These are phyloP conservation scores for Frankliniella intonsa DNA, from an alignment of 2,888 invertebrate genomes.

Conservation along the genomic window DNA sequence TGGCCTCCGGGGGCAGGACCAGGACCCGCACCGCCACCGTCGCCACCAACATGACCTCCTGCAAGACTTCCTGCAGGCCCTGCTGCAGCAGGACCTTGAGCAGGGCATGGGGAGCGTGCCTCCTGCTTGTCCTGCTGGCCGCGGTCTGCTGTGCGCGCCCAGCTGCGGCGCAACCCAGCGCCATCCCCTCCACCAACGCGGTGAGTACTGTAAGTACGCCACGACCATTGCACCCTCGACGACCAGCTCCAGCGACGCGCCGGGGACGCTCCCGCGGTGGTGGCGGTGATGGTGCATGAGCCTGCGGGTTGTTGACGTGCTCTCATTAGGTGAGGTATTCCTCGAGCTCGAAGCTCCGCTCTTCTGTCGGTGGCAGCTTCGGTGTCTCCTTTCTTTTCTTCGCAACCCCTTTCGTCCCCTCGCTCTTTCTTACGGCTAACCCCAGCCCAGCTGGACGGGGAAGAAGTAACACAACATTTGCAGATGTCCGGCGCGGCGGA, in stretches of 20 bases:
- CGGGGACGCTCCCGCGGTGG: neutral
- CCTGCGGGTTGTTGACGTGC: neutral
- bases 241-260: neutral
- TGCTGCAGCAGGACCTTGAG: too few relatives aligned
- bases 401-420: neutral
- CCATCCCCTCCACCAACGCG: slow-evolving; percentile 16
- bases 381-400: neutral
- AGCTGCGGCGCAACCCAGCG: neutral
- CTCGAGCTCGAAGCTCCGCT: neutral
- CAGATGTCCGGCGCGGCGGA: neutral
- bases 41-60: too few relatives aligned
- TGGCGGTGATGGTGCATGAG: neutral
- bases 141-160: too few relatives aligned
- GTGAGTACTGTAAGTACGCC: slow-evolving; percentile 6
- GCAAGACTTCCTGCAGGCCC: too few relatives aligned
- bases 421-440: neutral
- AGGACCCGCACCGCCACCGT: too few relatives aligned
- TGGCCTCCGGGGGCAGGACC: too few relatives aligned
- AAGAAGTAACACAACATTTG: neutral
- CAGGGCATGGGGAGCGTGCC: too few relatives aligned
- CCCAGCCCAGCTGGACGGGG: neutral
- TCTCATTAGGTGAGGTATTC: neutral
- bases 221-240: neutral
- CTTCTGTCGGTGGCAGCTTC: neutral
- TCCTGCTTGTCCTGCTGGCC: too few relatives aligned